Base-by-base conservation (phyloP, 2,113 vertebrate genomes). In the Cochlearius cochlearius region DNA sequence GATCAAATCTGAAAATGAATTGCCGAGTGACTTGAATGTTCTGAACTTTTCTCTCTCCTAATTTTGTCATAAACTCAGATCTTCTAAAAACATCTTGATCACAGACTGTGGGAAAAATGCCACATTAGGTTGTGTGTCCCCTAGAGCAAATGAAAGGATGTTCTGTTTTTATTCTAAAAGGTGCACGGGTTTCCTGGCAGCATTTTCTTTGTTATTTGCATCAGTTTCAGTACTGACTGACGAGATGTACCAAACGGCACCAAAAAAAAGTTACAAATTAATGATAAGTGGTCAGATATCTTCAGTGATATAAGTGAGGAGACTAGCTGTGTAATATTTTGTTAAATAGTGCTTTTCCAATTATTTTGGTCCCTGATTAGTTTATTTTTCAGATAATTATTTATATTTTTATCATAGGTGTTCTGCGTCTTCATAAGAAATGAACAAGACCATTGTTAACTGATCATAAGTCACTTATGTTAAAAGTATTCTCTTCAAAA, bases 1-100 rank as follows among this genome's bases (percentile, higher is more conserved):
- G 43, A 86, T 75, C 79, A 95, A 53, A 92, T 88, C 81, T 87
- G 72, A 94, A 87, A 96, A 91, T 45, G 60, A 97, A 84, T 68
- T 63, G 47, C 80, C 2, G 2, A 94, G n/a, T 69, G 82, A 78
- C 84, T 66, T 69, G 53, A 90, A 69, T 29, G 25, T 85, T 79
- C 63, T 78, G 50, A 96, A 85, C 38, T 88, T 96, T 81, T 58
- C 41, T 71, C 34, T 77, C 58, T 90, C 63, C 86, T 86, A 59
- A 91, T 95, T 96, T 96, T 95, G 59, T 74, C 52, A 63, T 59
- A 50, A 83, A 91, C 94, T 95, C 74, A 68, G 36, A 58, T 81
- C 72, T 67, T 86, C 83, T 94, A 55, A 97, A 94, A 96, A 39
- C 17, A 12, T 79, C 39, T 79, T 60, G 19, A 86, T 94, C 68